Evolutionary conservation across 2,888 invertebrate genomes (phyloP).

Genomic region (Elegia similella): DNA sequence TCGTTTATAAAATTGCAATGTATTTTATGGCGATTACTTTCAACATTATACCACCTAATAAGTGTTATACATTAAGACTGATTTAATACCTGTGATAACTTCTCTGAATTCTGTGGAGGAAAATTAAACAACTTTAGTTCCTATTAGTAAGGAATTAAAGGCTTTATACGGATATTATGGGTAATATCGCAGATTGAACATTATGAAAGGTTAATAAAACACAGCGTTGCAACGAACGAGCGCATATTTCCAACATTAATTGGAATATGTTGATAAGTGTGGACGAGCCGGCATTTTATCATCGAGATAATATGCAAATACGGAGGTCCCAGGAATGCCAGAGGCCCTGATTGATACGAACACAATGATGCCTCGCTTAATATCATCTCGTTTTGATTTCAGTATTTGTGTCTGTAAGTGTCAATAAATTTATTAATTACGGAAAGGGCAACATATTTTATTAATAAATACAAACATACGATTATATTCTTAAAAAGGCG

Average conservation of each 20-base stretch:
- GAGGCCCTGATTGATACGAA: neutral
- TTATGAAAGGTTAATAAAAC: constrained; percentile 71
- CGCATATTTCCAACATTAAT: constrained; percentile 70
- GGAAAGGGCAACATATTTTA: too few species aligned
- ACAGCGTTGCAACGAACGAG: constrained; percentile 46
- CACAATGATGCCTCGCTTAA: neutral
- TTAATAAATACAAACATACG: too few species aligned
- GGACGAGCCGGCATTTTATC: constrained; percentile 61
- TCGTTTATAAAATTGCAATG: constrained; percentile 25
- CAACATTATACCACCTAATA: constrained; percentile 43
- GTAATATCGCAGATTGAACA: constrained; percentile 22
- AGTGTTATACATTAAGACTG: constrained; percentile 57
- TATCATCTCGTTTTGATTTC: neutral
- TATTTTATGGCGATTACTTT: constrained; percentile 37
- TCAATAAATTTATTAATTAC: too few species aligned
- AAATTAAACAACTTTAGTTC: constrained; percentile 8
- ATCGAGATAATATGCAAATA: constrained; percentile 73
- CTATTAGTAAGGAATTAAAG: neutral
- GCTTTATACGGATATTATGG: neutral
- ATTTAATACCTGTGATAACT: constrained; percentile 56
- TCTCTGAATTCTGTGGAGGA: neutral
- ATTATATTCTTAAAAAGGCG: too few species aligned
- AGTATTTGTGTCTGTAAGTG: neutral
- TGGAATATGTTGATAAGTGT: constrained; percentile 69
- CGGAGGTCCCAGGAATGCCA: constrained; percentile 13